Evolutionary conservation across 1,140 invertebrate species (phyloP), one percentile per base, ranked within the genome.

Genomic region (Ctenoplectra terminalis): DNA sequence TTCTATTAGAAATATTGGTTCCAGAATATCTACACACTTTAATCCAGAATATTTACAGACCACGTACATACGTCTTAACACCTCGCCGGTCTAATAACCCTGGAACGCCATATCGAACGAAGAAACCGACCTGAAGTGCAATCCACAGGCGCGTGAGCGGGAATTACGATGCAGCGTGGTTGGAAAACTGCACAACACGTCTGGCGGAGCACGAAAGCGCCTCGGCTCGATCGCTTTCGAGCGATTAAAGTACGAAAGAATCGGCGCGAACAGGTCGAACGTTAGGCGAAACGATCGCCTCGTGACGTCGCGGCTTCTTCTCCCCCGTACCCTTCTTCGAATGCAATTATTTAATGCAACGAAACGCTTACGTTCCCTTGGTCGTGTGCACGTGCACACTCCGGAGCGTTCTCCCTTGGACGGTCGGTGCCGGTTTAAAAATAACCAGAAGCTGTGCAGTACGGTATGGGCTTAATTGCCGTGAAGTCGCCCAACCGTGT

Each of bases 391-490:
- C 82, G 70, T 67, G 75, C 74, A 73, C n/a, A n/a, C 56, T 61
- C 69, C 74, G 20, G 71, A 73, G 29, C 15, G 46, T 29, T 64
- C 67, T 80, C 26, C 9, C 20, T 17, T 23, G 34, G 13, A 23
- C n/a, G 54, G 54, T 48, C 50, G 26, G 60, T 60, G 40, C 52
- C 43, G 43, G 71, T 74, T 81, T 87, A 87, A 87, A 87, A 87
- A 87, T 87, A 87, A 87, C 86, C 77, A 83, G 82, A 76, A 87
- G 83, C 69, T 71, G 81, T 7, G 70, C 61, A 40, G 37, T 60
- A 58, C 50, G 74, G 73, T 54, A 75, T 79, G 56, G 54, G 85
- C 74, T 87, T 86, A 87, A 87, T 87, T 87, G 82, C 85, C 85
- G 85, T 87, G 74, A 87, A 87, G 80, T 82, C 84, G 83, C 63